These are phyloP conservation scores for Telmatherina bonti DNA, from an alignment of 2,797 vertebrate genomes.

Conservation along the genomic window DNA sequence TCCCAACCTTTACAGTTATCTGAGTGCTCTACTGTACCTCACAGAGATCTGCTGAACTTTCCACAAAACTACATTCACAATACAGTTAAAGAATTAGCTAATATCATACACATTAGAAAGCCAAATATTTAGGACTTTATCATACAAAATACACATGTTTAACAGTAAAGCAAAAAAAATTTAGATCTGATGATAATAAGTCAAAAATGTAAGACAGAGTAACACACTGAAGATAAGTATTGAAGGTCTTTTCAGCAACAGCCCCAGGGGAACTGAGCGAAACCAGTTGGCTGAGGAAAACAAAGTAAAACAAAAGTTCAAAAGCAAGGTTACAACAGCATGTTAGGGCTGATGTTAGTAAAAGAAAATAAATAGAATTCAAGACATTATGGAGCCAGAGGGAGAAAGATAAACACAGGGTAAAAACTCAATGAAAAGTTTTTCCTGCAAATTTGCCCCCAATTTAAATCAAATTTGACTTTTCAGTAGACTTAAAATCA, in stretches of 20 bases:
- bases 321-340: background rate
- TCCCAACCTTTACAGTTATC: background rate
- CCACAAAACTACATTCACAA: background rate
- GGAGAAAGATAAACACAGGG: background rate
- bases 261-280: background rate
- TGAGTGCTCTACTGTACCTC: background rate
- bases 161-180: background rate
- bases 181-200: background rate
- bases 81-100: background rate
- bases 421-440: background rate
- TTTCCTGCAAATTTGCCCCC: background rate
- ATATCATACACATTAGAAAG: background rate
- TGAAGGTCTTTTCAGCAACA: background rate
- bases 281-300: background rate
- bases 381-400: background rate
- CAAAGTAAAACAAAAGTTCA: background rate
- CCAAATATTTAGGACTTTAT: too few relatives aligned
- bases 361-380: background rate
- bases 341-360: background rate
- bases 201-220: background rate
- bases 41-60: background rate
- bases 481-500: constrained; percentile 40
- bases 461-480: constrained; percentile 33
- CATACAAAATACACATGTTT: too few relatives aligned
- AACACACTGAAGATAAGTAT: background rate